Conservation (phyloP, 2,113 vertebrate species). For the Quiscalus mexicanus region DNA sequence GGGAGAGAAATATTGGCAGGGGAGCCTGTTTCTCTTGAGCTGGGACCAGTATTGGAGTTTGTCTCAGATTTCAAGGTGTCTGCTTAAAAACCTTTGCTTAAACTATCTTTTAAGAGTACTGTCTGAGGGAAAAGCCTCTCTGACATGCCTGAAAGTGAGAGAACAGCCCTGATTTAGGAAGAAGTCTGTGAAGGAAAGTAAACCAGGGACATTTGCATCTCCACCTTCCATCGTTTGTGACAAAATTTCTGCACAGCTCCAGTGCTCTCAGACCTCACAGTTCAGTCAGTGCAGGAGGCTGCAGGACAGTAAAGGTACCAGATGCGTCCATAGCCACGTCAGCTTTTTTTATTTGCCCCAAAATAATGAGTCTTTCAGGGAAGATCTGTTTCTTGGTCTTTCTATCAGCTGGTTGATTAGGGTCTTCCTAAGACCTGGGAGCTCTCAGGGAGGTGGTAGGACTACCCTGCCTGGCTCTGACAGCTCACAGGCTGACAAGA, state of each 20-base stretch:
- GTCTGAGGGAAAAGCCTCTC: neutral
- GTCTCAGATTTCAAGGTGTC: constrained; percentile 14
- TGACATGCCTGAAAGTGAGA: neutral
- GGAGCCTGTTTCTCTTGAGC: neutral
- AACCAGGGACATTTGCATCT: neutral
- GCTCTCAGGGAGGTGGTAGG: neutral
- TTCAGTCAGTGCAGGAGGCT: neutral
- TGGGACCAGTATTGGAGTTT: neutral
- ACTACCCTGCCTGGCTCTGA: neutral
- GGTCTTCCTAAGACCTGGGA: neutral
- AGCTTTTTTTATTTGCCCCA: neutral
- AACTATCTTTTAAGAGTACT: neutral
- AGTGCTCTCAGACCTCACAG: fast-evolving
- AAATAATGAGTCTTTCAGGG: neutral
- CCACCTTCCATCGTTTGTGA: neutral
- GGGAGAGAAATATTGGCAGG: neutral
- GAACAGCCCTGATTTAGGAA: neutral
- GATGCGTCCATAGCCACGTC: neutral
- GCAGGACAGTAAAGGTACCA: neutral
- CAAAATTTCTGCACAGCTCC: fast-evolving
- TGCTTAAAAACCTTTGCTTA: neutral
- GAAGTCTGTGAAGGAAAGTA: neutral
- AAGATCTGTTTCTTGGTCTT: neutral
- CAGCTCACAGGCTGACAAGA: neutral
- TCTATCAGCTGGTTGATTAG: neutral